These are phyloP conservation scores for Drosophila nr. fundita DNA, from an alignment of 2,888 invertebrate species.

Conservation along the genomic window DNA sequence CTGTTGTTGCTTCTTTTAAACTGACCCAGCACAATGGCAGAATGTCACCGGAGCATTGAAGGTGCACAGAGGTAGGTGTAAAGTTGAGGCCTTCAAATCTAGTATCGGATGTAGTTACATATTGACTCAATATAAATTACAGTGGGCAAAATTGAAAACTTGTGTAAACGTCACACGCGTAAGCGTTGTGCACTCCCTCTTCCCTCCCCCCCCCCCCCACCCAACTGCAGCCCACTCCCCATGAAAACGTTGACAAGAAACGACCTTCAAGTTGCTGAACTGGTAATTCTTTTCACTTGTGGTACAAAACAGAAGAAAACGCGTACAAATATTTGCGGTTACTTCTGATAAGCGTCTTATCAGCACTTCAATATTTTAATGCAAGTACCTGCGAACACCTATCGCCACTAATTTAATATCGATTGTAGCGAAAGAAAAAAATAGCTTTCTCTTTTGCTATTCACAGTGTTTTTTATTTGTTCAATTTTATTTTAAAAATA, in stretches of 20 bases:
- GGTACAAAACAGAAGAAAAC: conserved; percentile 6
- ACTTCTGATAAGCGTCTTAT: conserved; percentile 43
- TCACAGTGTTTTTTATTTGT: not conserved
- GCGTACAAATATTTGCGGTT: conserved; percentile 19
- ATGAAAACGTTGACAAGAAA: not conserved
- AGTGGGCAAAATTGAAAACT: conserved; percentile 19
- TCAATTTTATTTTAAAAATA: not conserved
- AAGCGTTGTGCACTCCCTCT: not conserved
- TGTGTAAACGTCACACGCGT: conserved; percentile 40
- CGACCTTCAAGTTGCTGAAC: conserved; percentile 42
- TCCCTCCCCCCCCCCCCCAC: not conserved
- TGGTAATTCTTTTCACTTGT: conserved; percentile 2
- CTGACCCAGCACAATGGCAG: conserved; percentile 39
- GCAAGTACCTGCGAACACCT: conserved; percentile 1
- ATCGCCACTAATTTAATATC: not conserved
- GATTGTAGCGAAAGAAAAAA: not conserved
- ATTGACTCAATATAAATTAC: conserved; percentile 5
- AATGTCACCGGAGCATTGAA: conserved; percentile 2
- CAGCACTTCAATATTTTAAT: conserved; percentile 38
- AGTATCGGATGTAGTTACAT: not conserved
- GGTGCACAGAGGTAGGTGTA: not conserved
- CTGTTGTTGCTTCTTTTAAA: conserved; percentile 19
- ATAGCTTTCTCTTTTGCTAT: not conserved
- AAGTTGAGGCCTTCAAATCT: not conserved
- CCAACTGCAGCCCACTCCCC: not conserved